Conservation (phyloP, 2,113 vertebrate genomes). For the Carlito syrichta region DNA sequence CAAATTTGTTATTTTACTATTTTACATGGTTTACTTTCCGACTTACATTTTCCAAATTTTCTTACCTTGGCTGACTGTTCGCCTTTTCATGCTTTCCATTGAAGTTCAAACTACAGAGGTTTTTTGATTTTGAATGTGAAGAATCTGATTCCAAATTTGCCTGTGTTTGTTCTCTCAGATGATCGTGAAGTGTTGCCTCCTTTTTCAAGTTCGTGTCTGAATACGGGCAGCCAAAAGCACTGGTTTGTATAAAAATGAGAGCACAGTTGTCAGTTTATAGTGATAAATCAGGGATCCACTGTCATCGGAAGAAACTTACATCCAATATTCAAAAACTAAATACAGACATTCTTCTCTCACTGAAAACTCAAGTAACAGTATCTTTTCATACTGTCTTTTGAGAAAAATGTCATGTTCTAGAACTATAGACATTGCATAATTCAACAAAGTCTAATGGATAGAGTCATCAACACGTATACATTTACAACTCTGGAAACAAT, state of each 20-base stretch:
- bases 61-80: slow-evolving; percentile 46
- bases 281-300: background rate
- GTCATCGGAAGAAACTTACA: background rate
- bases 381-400: background rate
- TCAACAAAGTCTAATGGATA: background rate
- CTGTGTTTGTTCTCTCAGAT: slow-evolving; percentile 27
- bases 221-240: slow-evolving; percentile 50
- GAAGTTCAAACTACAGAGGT: slow-evolving; percentile 35
- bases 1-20: background rate
- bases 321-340: background rate
- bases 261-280: background rate
- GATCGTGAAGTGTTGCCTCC: slow-evolving; percentile 1
- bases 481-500: background rate
- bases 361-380: background rate
- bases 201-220: slow-evolving; percentile 62
- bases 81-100: background rate
- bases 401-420: background rate
- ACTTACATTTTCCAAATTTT: background rate
- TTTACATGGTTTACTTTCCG: background rate
- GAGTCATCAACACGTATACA: background rate
- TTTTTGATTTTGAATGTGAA: background rate
- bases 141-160: background rate
- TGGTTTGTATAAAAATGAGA: slow-evolving; percentile 43
- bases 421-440: background rate
- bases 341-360: background rate